Percentiles rank a stretch among this genome's conserved stretches.
Evolutionary conservation across 2,888 invertebrate species (phyloP).

Genomic region (Xanthorhoe spadicearia): DNA sequence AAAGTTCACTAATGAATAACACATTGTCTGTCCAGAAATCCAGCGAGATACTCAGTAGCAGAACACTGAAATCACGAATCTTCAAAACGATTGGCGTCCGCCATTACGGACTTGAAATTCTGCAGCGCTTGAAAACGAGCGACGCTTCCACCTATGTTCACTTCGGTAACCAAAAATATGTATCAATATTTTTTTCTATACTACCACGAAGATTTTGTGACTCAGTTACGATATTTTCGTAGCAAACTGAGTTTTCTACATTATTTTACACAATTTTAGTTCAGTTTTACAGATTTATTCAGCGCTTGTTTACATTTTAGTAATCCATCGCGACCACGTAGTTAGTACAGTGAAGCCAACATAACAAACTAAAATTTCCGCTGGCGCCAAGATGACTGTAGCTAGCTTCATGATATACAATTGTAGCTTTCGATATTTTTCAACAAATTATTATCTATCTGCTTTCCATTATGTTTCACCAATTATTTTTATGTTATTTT

Average conservation of each 20-base stretch:
- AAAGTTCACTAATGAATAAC: slow-evolving; percentile 69
- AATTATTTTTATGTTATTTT: not conserved
- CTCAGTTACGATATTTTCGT: slow-evolving; percentile 3
- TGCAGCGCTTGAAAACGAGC: slow-evolving; percentile 72
- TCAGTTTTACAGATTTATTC: slow-evolving; percentile 39
- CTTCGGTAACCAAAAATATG: slow-evolving; percentile 74
- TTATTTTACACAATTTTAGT: slow-evolving; percentile 27
- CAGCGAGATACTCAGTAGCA: slow-evolving; percentile 72
- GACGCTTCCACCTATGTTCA: slow-evolving; percentile 84
- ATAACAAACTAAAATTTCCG: slow-evolving; percentile 64
- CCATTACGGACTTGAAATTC: slow-evolving; percentile 83
- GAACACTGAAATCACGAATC: slow-evolving; percentile 84
- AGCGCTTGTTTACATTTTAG: slow-evolving; percentile 82
- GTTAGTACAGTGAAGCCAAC: slow-evolving; percentile 75
- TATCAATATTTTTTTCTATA: slow-evolving; percentile 48
- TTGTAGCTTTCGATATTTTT: not conserved
- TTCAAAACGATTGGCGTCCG: slow-evolving; percentile 84
- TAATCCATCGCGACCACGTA: slow-evolving; percentile 79
- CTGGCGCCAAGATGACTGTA: slow-evolving; percentile 72
- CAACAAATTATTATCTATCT: not conserved
- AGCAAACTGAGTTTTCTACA: slow-evolving; percentile 28
- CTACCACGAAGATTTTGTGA: slow-evolving; percentile 3
- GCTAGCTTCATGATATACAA: slow-evolving; percentile 57
- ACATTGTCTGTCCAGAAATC: slow-evolving; percentile 70
- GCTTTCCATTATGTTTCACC: not conserved